A percentile compares a stretch with the other conserved stretches of the same genome.
Evolutionary conservation across 1,140 invertebrate species (phyloP).

Genomic region (Plectrocnemia conspersa): DNA sequence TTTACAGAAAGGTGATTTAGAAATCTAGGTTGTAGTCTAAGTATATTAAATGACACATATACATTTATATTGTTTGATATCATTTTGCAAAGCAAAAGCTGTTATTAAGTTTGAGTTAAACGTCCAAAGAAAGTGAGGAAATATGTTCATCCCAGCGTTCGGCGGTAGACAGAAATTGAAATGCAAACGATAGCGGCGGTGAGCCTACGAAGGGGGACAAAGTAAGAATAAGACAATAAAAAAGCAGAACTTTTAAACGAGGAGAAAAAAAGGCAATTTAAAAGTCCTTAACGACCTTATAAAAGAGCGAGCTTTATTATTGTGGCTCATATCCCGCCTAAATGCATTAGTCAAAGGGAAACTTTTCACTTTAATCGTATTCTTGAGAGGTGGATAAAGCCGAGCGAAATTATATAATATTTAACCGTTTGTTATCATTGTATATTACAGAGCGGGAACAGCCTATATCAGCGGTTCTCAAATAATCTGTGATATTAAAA

Average conservation of each 20-base stretch:
- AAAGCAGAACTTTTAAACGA: conserved; percentile 25
- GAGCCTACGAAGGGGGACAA: conserved; percentile 12
- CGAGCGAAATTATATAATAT: too few relatives aligned
- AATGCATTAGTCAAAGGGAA: conserved; percentile 21
- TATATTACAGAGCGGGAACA: too few relatives aligned
- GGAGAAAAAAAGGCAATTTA: conserved; percentile 22
- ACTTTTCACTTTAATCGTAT: conserved; percentile 19
- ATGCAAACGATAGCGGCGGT: conserved; percentile 19
- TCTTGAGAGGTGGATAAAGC: background rate
- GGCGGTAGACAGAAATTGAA: conserved; percentile 17
- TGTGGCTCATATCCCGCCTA: conserved; percentile 16
- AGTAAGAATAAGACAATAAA: conserved; percentile 23
- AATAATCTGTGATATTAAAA: too few relatives aligned
- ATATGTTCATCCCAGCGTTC: conserved; percentile 13
- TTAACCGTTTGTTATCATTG: too few relatives aligned
- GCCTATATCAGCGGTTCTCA: too few relatives aligned
- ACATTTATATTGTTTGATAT: too few relatives aligned
- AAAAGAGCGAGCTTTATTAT: conserved; percentile 22
- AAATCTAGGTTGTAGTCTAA: too few relatives aligned
- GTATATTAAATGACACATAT: too few relatives aligned
- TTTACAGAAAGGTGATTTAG: too few relatives aligned
- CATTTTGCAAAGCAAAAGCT: background rate
- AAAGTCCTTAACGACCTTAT: conserved; percentile 22
- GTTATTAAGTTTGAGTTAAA: background rate
- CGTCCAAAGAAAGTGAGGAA: background rate